Evolutionary conservation across 2,888 invertebrate genomes (phyloP), one percentile per base, ranked within the genome.

Genomic region (Mythimna albipuncta): DNA sequence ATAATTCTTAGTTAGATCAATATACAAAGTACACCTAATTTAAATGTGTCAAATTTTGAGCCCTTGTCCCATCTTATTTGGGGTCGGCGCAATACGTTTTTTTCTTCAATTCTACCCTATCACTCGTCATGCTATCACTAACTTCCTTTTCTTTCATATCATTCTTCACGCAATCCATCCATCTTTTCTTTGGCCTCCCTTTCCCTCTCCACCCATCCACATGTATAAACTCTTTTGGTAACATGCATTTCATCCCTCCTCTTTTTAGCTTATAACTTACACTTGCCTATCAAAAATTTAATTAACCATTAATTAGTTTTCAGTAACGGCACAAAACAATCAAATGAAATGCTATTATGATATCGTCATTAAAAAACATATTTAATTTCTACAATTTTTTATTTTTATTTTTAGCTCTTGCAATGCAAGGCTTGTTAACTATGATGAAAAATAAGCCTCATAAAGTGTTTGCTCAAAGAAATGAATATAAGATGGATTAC

Each of bases 361-460:
- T 38, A 16, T 6, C 10, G 1, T 62, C 19, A 50, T 47, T 47
- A 16, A 16, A 47, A 47, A 47, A 19, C 16, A 19, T 47, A 47
- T 47, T 47, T 47, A 47, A 16, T 52, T 10, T 50, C 44, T 38
- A 38, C 38, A 38, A 9, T 19, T 32, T 62, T 6, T 35, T 19
- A 32, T 54, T 55, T 70, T 35, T 21, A 38, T 54, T 55, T 70
- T 6, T 70, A 94, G 94, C 88, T 55, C 87, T 87, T 78, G 93
- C 91, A 2, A 52, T 92, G 75, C 71, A 89, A 55, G 54, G 84
- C 6, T 84, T 94, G 50, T 13, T 94, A 26, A 82, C 87, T 61
- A 90, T 89, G 86, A 92, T 94, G 94, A 93, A 92, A 57, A 83
- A 71, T 5, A 89, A 89, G 47, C 81, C 91, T 2, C 79, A 70